Conservation (phyloP, 2,797 vertebrate species). For the Gouania willdenowi region DNA sequence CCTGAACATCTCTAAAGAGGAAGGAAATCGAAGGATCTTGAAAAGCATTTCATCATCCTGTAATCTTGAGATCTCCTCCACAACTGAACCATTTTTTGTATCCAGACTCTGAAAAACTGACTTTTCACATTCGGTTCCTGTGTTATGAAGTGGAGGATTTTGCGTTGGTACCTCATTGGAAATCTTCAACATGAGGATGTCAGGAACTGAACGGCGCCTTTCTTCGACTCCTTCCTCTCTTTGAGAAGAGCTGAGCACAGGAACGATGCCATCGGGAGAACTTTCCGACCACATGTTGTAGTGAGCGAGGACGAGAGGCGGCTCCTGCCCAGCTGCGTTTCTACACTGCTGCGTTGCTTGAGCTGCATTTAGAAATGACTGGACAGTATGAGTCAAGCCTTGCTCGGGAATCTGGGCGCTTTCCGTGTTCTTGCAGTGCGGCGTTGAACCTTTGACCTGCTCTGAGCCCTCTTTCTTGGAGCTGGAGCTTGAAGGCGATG, state of each 20-base stretch:
- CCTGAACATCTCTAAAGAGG: not conserved
- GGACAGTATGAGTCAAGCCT: not conserved
- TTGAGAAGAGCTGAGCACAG: constrained; percentile 41
- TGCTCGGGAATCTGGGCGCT: too few species aligned
- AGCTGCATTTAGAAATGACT: not conserved
- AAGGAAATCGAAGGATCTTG: not conserved
- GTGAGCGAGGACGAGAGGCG: not conserved
- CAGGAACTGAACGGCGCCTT: constrained; percentile 28
- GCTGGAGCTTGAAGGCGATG: constrained; percentile 23
- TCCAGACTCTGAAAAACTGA: not conserved
- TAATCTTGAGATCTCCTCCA: too few species aligned
- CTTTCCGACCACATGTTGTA: constrained; percentile 31
- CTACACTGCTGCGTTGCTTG: not conserved
- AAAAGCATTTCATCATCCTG: too few species aligned
- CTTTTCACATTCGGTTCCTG: not conserved
- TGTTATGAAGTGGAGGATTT: not conserved
- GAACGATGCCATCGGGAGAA: constrained; percentile 28
- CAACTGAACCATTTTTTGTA: too few species aligned
- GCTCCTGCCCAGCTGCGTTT: not conserved
- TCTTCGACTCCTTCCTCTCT: constrained; percentile 30
- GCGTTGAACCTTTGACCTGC: too few species aligned
- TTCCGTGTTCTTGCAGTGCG: too few species aligned
- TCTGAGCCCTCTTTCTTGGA: constrained; percentile 8
- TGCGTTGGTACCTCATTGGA: not conserved
- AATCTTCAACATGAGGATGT: constrained; percentile 18